Percentiles rank a stretch among this genome's conserved stretches.
phyloP scores from a whole-genome alignment of 2,797 vertebrate species.

The Distichodus sexfasciatus region DNA sequence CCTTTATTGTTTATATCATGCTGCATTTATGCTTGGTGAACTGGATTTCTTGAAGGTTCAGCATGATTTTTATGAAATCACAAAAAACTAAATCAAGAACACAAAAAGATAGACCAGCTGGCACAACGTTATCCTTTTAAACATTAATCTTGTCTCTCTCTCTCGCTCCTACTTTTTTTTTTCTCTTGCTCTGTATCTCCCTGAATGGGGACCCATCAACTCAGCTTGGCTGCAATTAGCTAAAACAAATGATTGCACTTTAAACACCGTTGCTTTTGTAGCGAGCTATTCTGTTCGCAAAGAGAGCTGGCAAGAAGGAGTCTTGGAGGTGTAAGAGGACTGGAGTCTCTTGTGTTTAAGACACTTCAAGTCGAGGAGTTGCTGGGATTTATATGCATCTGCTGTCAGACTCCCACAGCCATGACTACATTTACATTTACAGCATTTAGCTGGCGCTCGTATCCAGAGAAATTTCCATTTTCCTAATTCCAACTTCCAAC shows the following conservation, averaged over 20 bases:
- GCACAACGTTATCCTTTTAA: constrained; percentile 1
- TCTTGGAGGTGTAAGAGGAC: constrained; percentile 25
- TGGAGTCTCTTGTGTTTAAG: neutral
- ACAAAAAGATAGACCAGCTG: neutral
- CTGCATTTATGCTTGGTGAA: constrained; percentile 3
- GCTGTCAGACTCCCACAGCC: no score
- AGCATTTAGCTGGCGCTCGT: no score
- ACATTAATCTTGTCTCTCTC: neutral
- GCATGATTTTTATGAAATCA: neutral
- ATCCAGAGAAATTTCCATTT: no score
- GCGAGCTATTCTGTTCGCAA: constrained; percentile 29
- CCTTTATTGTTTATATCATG: no score
- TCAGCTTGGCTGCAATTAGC: constrained; percentile 39
- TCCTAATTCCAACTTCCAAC: no score
- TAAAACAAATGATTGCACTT: constrained; percentile 35
- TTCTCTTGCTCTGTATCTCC: neutral
- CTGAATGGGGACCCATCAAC: constrained; percentile 20
- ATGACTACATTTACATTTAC: no score
- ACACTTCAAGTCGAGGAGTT: neutral
- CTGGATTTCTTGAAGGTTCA: neutral
- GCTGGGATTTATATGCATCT: neutral
- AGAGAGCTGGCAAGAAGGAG: constrained; percentile 6
- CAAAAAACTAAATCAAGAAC: constrained; percentile 9
- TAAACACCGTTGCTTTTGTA: constrained; percentile 33
- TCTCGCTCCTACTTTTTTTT: neutral